These are phyloP conservation scores for Sepiola atlantica DNA, from an alignment of 2,888 invertebrate species.

Conservation along the genomic window DNA sequence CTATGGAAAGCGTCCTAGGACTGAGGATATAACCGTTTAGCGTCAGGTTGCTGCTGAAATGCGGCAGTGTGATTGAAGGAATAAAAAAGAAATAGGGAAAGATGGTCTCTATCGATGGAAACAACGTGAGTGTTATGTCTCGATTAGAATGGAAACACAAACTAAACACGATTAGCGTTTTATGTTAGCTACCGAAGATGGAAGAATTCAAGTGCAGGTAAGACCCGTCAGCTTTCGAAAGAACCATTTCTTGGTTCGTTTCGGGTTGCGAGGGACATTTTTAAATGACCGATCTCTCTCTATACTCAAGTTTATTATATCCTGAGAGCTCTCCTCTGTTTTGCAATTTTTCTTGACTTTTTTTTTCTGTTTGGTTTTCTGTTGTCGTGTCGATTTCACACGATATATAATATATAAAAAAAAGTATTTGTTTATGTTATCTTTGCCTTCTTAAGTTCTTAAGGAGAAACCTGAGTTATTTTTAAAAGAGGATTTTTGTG, in stretches of 20 bases:
- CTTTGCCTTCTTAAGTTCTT: neutral
- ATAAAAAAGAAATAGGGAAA: no score
- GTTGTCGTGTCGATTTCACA: neutral
- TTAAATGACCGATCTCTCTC: neutral
- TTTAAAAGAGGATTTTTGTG: neutral
- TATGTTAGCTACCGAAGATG: slow-evolving; percentile 87
- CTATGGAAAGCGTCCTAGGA: no score
- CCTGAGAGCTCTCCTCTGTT: neutral
- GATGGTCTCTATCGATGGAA: no score
- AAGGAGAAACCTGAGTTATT: neutral
- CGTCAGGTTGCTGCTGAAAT: no score
- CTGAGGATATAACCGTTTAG: no score
- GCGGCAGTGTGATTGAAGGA: no score
- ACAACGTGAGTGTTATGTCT: no score
- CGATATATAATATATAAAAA: neutral
- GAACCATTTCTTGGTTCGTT: neutral
- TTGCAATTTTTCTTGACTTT: neutral
- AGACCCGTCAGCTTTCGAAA: neutral
- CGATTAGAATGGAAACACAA: no score
- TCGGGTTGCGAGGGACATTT: neutral
- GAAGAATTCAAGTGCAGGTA: slow-evolving; percentile 85
- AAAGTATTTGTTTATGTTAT: neutral
- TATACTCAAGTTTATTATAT: no score
- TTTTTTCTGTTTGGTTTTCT: no score
- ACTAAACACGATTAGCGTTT: no score